Evolutionary conservation across 2,797 vertebrate species (phyloP).

Genomic region (Steatocranus sp.): DNA sequence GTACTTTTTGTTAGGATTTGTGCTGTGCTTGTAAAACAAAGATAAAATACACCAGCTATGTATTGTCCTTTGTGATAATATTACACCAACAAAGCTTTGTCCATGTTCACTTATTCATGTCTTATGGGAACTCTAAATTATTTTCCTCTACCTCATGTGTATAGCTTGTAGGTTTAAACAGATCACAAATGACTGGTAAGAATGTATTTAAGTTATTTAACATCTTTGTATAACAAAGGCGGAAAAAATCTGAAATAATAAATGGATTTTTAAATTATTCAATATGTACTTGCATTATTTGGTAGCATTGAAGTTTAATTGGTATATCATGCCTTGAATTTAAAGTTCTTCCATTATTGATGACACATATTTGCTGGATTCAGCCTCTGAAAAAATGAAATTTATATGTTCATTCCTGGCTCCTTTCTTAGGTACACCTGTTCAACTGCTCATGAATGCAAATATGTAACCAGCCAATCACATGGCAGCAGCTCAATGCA

Average conservation of each 20-base stretch:
- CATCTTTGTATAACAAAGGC: conserved; percentile 99
- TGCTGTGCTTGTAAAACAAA: conserved; percentile 74
- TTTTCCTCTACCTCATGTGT: conserved; percentile 99
- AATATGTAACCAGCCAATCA: neutral
- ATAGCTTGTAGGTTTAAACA: conserved; percentile 97
- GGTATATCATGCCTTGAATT: neutral
- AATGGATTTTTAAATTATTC: conserved; percentile 98
- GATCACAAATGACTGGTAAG: conserved; percentile 99
- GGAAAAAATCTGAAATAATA: conserved; percentile 94
- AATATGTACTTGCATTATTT: conserved; percentile 33
- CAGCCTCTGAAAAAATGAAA: neutral
- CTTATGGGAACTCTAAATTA: conserved; percentile 93
- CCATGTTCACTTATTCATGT: conserved; percentile 81
- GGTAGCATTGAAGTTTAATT: neutral
- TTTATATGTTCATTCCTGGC: neutral
- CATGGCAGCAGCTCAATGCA: neutral
- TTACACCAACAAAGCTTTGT: conserved; percentile 77
- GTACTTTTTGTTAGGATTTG: conserved; percentile 75
- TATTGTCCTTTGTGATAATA: conserved; percentile 74
- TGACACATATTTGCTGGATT: neutral
- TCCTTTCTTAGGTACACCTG: neutral
- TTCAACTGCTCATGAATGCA: neutral
- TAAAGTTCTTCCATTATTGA: neutral
- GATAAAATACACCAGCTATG: conserved; percentile 66
- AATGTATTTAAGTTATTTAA: conserved; percentile 99